phyloP scores from a whole-genome alignment of 2,797 vertebrate species.

The Semaprochilodus insignis region DNA sequence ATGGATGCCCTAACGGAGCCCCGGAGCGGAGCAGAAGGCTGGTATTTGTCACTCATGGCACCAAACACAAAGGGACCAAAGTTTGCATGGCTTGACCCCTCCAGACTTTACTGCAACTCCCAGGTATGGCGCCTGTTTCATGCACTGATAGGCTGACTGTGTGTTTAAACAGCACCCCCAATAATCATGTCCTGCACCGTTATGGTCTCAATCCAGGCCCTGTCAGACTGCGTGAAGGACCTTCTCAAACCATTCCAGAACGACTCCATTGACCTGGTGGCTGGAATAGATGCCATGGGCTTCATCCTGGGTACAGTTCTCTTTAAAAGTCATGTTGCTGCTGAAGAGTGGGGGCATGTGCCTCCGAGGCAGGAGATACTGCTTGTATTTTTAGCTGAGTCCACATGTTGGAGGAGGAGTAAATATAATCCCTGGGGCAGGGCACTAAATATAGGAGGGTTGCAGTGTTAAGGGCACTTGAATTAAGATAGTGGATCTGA shows the following conservation, averaged over 20 bases:
- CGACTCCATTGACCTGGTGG: conserved; percentile 83
- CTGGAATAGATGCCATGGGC: conserved; percentile 90
- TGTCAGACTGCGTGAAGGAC: conserved; percentile 85
- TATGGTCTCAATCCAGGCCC: conserved; percentile 70
- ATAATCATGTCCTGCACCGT: too few species aligned
- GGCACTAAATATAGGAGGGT: conserved; percentile 68
- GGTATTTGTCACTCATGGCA: conserved; percentile 89
- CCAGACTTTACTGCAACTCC: conserved; percentile 87
- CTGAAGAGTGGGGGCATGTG: not conserved
- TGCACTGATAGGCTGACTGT: not conserved
- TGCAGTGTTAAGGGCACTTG: too few species aligned
- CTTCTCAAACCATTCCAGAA: conserved; percentile 82
- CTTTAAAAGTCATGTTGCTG: conserved; percentile 3
- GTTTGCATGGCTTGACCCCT: conserved; percentile 89
- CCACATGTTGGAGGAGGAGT: conserved; percentile 30
- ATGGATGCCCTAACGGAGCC: conserved; percentile 74
- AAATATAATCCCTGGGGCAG: conserved; percentile 60
- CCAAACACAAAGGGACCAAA: conserved; percentile 84
- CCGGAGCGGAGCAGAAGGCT: conserved; percentile 71
- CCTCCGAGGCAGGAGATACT: not conserved
- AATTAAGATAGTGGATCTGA: too few species aligned
- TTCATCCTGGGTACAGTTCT: conserved; percentile 85
- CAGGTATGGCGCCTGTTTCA: conserved; percentile 73
- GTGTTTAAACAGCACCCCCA: too few species aligned
- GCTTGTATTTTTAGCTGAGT: conserved; percentile 60